A percentile compares a stretch with the other conserved stretches of the same genome.
These are phyloP conservation scores for Pitangus sulphuratus DNA, from an alignment of 2,797 vertebrate species.

Conservation along the genomic window DNA sequence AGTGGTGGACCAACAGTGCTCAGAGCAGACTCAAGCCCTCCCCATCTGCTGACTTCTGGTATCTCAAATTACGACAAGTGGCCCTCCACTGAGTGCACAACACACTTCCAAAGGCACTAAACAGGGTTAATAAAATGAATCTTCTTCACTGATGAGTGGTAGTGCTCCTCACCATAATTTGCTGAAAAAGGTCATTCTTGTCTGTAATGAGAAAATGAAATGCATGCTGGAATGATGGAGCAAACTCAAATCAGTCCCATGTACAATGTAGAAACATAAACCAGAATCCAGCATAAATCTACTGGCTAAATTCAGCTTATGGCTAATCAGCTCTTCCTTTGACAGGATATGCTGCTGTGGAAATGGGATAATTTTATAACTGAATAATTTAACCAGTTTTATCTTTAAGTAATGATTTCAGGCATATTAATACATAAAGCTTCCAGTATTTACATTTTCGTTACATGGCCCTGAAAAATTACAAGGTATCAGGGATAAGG, in stretches of 20 bases:
- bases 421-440: conserved; percentile 62
- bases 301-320: conserved; percentile 64
- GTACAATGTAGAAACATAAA: conserved; percentile 10
- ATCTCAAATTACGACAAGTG: background rate
- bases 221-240: background rate
- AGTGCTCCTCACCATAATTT: conserved; percentile 22
- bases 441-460: conserved; percentile 63
- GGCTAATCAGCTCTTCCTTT: conserved; percentile 70
- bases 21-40: background rate
- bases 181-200: conserved; percentile 58
- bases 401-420: conserved; percentile 67
- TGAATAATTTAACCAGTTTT: conserved; percentile 70
- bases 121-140: conserved; percentile 48
- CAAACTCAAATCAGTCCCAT: conserved; percentile 24
- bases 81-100: background rate
- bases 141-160: conserved; percentile 21
- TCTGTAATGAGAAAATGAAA: conserved; percentile 59
- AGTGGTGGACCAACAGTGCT: background rate
- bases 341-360: conserved; percentile 63
- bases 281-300: conserved; percentile 58
- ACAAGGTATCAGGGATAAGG: conserved; percentile 19
- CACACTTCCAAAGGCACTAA: background rate
- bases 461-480: conserved; percentile 30
- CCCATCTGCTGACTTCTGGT: background rate
- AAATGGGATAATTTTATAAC: conserved; percentile 65